Percentiles rank a stretch among this genome's conserved stretches.
Conservation (phyloP, 2,888 invertebrate species). For the Limnephilus rhombicus region DNA sequence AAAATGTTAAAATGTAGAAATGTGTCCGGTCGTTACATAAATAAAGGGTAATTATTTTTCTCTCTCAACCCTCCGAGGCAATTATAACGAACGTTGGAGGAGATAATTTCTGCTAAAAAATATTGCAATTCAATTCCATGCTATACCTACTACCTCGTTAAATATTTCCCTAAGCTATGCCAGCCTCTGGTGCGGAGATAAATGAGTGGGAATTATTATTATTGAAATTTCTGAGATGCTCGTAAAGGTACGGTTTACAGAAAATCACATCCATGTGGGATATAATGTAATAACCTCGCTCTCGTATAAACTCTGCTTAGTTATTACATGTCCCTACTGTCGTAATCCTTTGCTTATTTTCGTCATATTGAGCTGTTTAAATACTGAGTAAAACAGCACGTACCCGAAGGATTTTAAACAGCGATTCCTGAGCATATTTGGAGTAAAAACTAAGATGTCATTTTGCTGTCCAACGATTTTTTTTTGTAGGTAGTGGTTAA, state of each 20-base stretch:
- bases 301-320: not conserved
- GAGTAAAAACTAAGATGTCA: too few relatives aligned
- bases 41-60: conserved; percentile 32
- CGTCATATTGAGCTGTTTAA: not conserved
- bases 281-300: not conserved
- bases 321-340: not conserved
- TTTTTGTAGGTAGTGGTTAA: too few relatives aligned
- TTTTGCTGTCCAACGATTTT: too few relatives aligned
- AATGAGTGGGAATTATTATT: not conserved
- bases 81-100: not conserved
- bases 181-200: not conserved
- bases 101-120: conserved; percentile 14
- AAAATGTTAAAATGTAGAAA: not conserved
- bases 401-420: too few relatives aligned
- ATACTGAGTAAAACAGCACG: not conserved
- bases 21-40: conserved; percentile 13
- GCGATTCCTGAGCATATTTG: too few relatives aligned
- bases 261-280: not conserved
- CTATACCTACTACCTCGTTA: not conserved
- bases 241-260: not conserved
- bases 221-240: not conserved
- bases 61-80: not conserved
- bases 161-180: not conserved
- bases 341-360: not conserved
- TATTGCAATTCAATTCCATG: not conserved